Evolutionary conservation across 2,888 invertebrate genomes (phyloP).

Genomic region (Cheilosia pagana): DNA sequence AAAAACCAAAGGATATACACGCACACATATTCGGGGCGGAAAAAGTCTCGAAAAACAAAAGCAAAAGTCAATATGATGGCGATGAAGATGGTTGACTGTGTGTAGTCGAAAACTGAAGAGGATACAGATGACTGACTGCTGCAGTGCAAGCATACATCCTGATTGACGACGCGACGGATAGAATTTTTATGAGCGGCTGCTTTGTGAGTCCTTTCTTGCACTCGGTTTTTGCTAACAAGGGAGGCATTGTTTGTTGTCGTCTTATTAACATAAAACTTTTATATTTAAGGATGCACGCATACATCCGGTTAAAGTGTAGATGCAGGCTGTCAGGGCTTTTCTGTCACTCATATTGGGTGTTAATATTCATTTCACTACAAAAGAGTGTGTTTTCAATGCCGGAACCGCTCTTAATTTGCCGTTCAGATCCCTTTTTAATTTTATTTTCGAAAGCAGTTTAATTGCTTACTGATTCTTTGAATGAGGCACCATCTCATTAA

Average conservation of each 20-base stretch:
- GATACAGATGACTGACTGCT: conserved; percentile 72
- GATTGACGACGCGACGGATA: conserved; percentile 34
- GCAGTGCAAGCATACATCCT: conserved; percentile 67
- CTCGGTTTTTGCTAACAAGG: conserved; percentile 24
- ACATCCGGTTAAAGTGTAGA: conserved; percentile 24
- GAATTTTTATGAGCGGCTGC: conserved; percentile 28
- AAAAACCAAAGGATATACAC: conserved; percentile 52
- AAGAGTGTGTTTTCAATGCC: too few relatives aligned
- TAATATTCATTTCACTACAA: too few relatives aligned
- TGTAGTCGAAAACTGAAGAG: conserved; percentile 58
- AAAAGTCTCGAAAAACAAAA: conserved; percentile 31
- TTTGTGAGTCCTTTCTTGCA: conserved; percentile 41
- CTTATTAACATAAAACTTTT: not conserved
- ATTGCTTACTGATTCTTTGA: too few relatives aligned
- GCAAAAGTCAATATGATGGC: conserved; percentile 41
- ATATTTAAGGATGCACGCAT: conserved; percentile 22
- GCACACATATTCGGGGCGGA: conserved; percentile 19
- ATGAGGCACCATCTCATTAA: too few relatives aligned
- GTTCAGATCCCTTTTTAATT: too few relatives aligned
- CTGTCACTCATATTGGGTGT: too few relatives aligned
- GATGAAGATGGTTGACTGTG: conserved; percentile 6
- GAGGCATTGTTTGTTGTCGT: conserved; percentile 41
- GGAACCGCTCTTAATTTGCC: too few relatives aligned
- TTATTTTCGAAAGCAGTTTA: too few relatives aligned
- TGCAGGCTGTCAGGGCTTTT: too few relatives aligned